These are phyloP conservation scores for Tachina grossa DNA, from an alignment of 2,888 invertebrate genomes.

Conservation along the genomic window DNA sequence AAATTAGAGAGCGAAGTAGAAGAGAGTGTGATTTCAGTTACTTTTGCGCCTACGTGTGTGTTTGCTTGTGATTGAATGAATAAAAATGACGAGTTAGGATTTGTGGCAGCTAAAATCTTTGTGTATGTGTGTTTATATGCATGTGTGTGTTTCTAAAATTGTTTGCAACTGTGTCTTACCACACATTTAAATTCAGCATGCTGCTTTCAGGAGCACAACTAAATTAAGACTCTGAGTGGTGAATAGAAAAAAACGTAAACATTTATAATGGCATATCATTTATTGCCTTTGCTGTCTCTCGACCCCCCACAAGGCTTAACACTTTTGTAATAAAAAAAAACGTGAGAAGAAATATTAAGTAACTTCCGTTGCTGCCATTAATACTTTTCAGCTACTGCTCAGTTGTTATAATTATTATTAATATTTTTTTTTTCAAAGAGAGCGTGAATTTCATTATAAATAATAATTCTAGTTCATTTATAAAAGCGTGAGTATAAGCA, in stretches of 20 bases:
- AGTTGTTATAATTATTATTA: background rate
- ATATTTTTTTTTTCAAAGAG: background rate
- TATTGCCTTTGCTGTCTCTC: background rate
- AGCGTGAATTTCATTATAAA: constrained; percentile 5
- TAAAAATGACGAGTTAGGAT: constrained; percentile 25
- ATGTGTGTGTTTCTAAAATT: constrained; percentile 6
- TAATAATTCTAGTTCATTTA: background rate
- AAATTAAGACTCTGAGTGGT: constrained; percentile 62
- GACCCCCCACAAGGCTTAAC: background rate
- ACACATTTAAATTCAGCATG: constrained; percentile 44
- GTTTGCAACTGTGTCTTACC: constrained; percentile 6
- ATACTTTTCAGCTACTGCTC: background rate
- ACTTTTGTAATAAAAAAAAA: background rate
- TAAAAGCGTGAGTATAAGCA: background rate
- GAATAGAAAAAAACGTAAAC: constrained; percentile 6
- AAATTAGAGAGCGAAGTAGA: background rate
- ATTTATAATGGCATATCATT: constrained; percentile 40
- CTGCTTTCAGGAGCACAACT: constrained; percentile 56
- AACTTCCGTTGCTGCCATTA: constrained; percentile 6
- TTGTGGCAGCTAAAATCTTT: background rate
- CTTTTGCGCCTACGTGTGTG: background rate
- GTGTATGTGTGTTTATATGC: too few relatives aligned
- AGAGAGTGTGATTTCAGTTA: background rate
- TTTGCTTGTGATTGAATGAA: constrained; percentile 36
- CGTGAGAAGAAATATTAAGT: constrained; percentile 12